Percentiles rank a stretch among this genome's conserved stretches.
These are phyloP conservation scores for Patella caerulea DNA, from an alignment of 2,888 invertebrate species.

Conservation along the genomic window DNA sequence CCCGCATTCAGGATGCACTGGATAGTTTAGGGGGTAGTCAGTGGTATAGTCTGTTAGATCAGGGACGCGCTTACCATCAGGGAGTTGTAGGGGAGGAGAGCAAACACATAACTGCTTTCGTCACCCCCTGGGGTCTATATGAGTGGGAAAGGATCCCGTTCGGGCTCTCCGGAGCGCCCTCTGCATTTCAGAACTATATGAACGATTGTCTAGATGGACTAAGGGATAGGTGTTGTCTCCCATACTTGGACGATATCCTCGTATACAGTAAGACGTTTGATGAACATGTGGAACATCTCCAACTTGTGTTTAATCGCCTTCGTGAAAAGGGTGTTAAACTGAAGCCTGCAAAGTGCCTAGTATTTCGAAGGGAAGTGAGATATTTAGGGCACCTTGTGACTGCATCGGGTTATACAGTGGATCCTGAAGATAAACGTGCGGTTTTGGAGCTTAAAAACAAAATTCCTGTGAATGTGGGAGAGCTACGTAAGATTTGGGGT, in stretches of 20 bases:
- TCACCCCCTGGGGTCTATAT: conserved; percentile 29
- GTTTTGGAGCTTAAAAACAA: conserved; percentile 16
- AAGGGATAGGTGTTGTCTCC: conserved; percentile 13
- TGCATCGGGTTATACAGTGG: conserved; percentile 18
- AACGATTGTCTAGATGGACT: conserved; percentile 17
- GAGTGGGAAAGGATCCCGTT: conserved; percentile 27
- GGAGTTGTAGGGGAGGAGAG: conserved; percentile 8
- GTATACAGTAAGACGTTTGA: conserved; percentile 17
- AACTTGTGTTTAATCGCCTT: conserved; percentile 18
- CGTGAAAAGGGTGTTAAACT: conserved; percentile 18
- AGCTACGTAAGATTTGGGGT: conserved; percentile 11
- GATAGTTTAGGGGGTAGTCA: conserved; percentile 10
- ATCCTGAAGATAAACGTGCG: conserved; percentile 23
- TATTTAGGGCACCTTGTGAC: conserved; percentile 28
- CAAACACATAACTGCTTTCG: neutral
- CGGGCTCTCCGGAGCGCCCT: conserved; percentile 16
- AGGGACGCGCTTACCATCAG: conserved; percentile 28
- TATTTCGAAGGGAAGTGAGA: conserved; percentile 13
- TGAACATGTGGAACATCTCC: conserved; percentile 11
- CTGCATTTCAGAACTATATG: conserved; percentile 21
- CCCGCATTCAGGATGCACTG: neutral
- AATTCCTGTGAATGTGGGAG: neutral
- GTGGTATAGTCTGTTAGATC: conserved; percentile 15
- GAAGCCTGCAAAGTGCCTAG: conserved; percentile 21
- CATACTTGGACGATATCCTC: conserved; percentile 28